Conservation (phyloP, 2,797 vertebrate species). For the Strix occidentalis region DNA sequence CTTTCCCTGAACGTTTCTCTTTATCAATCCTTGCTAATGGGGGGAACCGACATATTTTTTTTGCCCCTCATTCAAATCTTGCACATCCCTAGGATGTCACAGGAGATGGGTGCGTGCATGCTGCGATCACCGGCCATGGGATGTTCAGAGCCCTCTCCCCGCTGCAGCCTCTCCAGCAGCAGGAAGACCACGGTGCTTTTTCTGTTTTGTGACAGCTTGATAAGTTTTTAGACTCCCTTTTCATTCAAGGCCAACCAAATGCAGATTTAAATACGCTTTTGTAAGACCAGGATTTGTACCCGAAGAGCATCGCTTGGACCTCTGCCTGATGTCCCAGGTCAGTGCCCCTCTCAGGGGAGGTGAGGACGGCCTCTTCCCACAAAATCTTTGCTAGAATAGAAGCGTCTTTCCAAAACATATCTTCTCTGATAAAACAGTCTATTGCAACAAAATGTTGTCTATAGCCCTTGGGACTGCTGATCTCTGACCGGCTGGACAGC, state of each 20-base stretch:
- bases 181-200: not conserved
- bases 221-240: not conserved
- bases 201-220: not conserved
- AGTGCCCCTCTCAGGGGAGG: not conserved
- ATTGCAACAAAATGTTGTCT: not conserved
- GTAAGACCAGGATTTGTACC: not conserved
- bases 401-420: not conserved
- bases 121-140: not conserved
- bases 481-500: not conserved
- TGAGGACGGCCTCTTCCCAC: not conserved
- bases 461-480: not conserved
- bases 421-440: not conserved
- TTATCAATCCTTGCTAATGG: not conserved
- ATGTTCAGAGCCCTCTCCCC: not conserved
- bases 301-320: not conserved
- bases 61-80: not conserved
- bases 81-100: fast-evolving
- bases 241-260: not conserved
- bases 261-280: not conserved
- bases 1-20: not conserved
- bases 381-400: not conserved
- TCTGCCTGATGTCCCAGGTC: not conserved
- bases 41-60: not conserved
- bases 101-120: fast-evolving
- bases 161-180: too few relatives aligned